phyloP scores from a whole-genome alignment of 92 coral and sea anemone genomes.

The Phenganax marumi region DNA sequence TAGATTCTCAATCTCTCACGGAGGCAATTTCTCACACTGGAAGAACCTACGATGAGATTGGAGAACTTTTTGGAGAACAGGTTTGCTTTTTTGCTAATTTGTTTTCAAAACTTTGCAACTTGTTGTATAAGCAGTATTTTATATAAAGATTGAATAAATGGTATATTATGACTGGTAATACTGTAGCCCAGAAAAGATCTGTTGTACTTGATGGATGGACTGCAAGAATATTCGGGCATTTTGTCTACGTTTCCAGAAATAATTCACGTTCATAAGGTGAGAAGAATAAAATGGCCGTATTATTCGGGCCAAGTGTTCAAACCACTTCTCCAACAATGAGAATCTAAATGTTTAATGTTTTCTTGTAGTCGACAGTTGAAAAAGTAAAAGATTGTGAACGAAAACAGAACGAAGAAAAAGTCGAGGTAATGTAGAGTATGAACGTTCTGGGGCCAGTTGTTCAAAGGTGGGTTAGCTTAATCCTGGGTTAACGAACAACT shows the following conservation, averaged over 20 bases:
- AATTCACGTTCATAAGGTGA: slow-evolving; percentile 88
- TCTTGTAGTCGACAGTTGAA: slow-evolving; percentile 66
- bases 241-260: slow-evolving; percentile 85
- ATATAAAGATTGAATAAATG: not conserved
- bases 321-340: not conserved
- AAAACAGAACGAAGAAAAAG: slow-evolving; percentile 80
- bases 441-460: too few relatives aligned
- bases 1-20: slow-evolving; percentile 73
- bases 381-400: slow-evolving; percentile 90
- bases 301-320: not conserved
- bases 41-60: slow-evolving; percentile 83
- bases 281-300: not conserved
- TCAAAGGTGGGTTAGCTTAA: too few relatives aligned
- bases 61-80: slow-evolving; percentile 90
- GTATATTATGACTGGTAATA: not conserved
- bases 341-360: not conserved
- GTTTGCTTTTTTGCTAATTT: slow-evolving; percentile 35
- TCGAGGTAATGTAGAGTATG: slow-evolving; percentile 63
- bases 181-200: slow-evolving; percentile 81
- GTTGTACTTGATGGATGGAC: slow-evolving; percentile 77
- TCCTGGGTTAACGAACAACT: too few relatives aligned
- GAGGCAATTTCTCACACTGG: slow-evolving; percentile 89
- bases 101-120: not conserved
- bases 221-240: slow-evolving; percentile 91
- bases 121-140: not conserved